Conservation (phyloP, 2,888 invertebrate species). For the Panorpa germanica region DNA sequence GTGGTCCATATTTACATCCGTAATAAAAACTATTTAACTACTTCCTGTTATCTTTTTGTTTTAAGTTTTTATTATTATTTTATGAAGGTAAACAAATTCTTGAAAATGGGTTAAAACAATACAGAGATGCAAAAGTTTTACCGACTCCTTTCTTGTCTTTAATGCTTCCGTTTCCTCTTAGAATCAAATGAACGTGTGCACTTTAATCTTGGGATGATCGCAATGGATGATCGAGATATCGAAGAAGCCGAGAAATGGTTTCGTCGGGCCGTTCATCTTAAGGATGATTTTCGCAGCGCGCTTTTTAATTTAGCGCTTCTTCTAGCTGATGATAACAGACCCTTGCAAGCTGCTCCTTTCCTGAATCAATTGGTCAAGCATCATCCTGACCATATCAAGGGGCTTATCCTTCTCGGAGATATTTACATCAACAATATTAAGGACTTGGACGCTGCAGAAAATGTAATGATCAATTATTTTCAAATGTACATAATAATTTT, state of each 20-base stretch:
- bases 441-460: conserved; percentile 85
- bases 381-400: conserved; percentile 89
- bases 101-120: neutral
- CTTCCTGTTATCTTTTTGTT: no score
- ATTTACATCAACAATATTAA: conserved; percentile 92
- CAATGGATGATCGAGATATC: conserved; percentile 86
- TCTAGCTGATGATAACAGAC: conserved; percentile 71
- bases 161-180: conserved; percentile 16
- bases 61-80: neutral
- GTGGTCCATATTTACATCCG: no score
- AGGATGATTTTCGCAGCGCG: conserved; percentile 81
- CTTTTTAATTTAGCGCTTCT: conserved; percentile 85
- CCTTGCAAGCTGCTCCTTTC: conserved; percentile 82
- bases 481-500: no score
- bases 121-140: neutral
- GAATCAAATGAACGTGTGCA: conserved; percentile 77
- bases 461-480: no score
- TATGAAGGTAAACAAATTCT: neutral
- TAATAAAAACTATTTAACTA: no score
- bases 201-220: conserved; percentile 91
- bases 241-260: conserved; percentile 84
- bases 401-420: conserved; percentile 81
- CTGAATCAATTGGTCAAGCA: conserved; percentile 80
- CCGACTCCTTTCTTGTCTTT: neutral
- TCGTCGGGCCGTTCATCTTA: conserved; percentile 68